Percentiles rank a stretch among this genome's conserved stretches.
These are phyloP conservation scores for Marcusenius ussheri DNA, from an alignment of 2,113 vertebrate genomes.

Conservation along the genomic window DNA sequence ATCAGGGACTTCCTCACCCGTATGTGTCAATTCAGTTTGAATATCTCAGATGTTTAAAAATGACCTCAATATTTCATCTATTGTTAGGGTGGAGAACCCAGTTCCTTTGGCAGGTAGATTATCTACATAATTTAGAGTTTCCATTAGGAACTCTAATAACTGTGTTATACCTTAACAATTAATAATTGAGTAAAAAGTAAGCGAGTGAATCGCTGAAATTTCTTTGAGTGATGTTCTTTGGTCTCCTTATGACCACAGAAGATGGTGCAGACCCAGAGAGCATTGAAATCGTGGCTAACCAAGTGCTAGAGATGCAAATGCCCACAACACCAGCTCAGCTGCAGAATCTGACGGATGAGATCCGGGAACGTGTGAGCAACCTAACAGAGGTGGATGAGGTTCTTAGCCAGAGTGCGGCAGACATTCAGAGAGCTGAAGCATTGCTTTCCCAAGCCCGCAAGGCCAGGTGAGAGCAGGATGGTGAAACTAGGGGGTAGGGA, in stretches of 20 bases:
- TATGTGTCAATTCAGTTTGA: constrained; percentile 45
- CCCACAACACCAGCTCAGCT: constrained; percentile 85
- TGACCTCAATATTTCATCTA: neutral
- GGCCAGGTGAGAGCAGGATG: constrained; percentile 65
- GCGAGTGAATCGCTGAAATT: neutral
- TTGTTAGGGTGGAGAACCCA: neutral
- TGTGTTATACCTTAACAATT: neutral
- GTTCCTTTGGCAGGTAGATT: neutral
- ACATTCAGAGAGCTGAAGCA: constrained; percentile 77
- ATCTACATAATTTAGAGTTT: neutral
- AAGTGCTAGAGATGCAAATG: constrained; percentile 93
- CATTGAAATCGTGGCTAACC: constrained; percentile 85
- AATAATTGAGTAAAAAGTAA: neutral
- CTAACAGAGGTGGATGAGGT: constrained; percentile 84
- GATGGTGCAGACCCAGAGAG: constrained; percentile 89
- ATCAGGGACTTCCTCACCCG: constrained; percentile 89
- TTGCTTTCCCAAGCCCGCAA: constrained; percentile 77
- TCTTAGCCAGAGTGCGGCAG: constrained; percentile 77
- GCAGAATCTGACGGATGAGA: constrained; percentile 81
- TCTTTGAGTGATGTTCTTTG: neutral
- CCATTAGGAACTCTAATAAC: neutral
- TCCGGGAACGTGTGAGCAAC: constrained; percentile 79
- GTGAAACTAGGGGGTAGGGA: neutral
- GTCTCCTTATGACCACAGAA: constrained; percentile 57
- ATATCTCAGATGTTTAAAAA: neutral